phyloP scores from a whole-genome alignment of 2,113 vertebrate species.

The Mungos mungo region DNA sequence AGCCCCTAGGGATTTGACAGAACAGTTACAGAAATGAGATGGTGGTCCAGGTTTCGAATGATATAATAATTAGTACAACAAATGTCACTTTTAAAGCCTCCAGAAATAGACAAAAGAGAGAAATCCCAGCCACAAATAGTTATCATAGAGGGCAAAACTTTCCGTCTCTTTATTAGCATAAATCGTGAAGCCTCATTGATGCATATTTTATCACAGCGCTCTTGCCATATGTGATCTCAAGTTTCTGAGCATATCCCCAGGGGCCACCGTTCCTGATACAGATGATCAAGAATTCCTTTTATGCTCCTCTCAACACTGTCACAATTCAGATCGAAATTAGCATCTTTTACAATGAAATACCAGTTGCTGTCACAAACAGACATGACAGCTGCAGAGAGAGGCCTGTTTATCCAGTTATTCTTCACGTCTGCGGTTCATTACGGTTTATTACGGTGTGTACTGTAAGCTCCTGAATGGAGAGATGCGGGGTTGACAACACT shows the following conservation, averaged over 20 bases:
- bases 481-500: not conserved
- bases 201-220: slow-evolving; percentile 88
- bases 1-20: not conserved
- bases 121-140: slow-evolving; percentile 78
- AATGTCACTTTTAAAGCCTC: not conserved
- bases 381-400: slow-evolving; percentile 82
- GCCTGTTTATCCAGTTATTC: slow-evolving; percentile 81
- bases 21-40: not conserved
- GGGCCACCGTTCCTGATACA: slow-evolving; percentile 82
- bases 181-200: slow-evolving; percentile 83
- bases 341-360: slow-evolving; percentile 87
- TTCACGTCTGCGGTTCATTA: slow-evolving; percentile 73
- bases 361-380: slow-evolving; percentile 84
- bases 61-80: slow-evolving; percentile 1
- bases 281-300: slow-evolving; percentile 88
- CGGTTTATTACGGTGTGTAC: slow-evolving; percentile 72
- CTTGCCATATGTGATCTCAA: slow-evolving; percentile 86
- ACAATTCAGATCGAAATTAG: slow-evolving; percentile 85
- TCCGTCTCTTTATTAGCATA: slow-evolving; percentile 84
- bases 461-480: slow-evolving; percentile 72
- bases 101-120: slow-evolving; percentile 61
- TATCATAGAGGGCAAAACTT: slow-evolving; percentile 79
- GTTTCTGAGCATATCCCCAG: slow-evolving; percentile 80
- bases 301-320: slow-evolving; percentile 79
- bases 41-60: not conserved